Base-by-base conservation (phyloP, 2,113 vertebrate species). In the Mellivora capensis region DNA sequence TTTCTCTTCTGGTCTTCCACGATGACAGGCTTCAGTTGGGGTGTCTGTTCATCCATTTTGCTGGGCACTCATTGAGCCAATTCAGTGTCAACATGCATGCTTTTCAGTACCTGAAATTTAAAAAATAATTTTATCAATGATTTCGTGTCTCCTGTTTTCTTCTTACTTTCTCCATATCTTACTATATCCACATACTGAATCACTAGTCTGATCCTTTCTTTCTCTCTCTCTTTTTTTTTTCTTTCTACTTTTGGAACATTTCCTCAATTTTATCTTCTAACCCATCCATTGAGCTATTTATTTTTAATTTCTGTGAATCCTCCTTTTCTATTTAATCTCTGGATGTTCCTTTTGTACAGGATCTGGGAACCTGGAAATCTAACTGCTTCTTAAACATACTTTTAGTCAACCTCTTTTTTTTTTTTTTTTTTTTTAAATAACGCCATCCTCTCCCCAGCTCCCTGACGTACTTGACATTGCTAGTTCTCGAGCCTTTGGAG, bases 361-460 rank as follows among this genome's bases (percentile, higher is more conserved):
- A 61, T 97, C 49, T 96, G 90, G 59, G 31, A 87, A 90, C 69
- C 25, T 72, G 34, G 90, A 95, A 87, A 87, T 96, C 37, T 6
- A 61, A 15, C 87, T 83, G 49, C 37, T 86, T 89, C 69, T 97
- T 71, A 71, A 93, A 74, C 47, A 34, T 62, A 44, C 13, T 82
- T 82, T 93, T 29, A 90, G 42, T 42, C 42, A 94, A 14, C 21
- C 34, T 6, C 1, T 7, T 7, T 5, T 10, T 47, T 4, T 12
- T 4, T 6, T 3, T 20, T 59, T 59, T 23, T 61, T 59, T 18
- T 14, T 42, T 79, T 23, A 47, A 71, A 82, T 77, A 34, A 87
- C 21, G 71, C 47, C 5, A 13, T 20, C 21, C 64, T 96, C 57
- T 44, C 49, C 39, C 34, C 85, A 92, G 14, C 34, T 81, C 25